These are phyloP conservation scores for Cephus pulcher DNA, from an alignment of 2,888 invertebrate genomes.

Conservation along the genomic window DNA sequence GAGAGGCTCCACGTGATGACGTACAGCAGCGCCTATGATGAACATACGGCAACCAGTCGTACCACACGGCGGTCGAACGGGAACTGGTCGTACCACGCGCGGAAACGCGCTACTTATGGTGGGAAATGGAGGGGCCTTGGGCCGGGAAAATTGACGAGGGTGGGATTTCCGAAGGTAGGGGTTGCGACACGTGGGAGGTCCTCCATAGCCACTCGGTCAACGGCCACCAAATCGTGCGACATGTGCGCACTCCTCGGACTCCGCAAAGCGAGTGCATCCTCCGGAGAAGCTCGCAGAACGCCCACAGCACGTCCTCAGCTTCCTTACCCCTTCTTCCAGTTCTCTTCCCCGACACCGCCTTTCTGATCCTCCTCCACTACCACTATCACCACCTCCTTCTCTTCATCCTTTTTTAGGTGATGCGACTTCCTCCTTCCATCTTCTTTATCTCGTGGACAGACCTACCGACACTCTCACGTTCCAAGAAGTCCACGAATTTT, in stretches of 20 bases:
- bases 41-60: constrained; percentile 29
- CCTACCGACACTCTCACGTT: constrained; percentile 1
- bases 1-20: constrained; percentile 31
- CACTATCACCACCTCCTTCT: constrained; percentile 17
- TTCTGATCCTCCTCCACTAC: constrained; percentile 6
- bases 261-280: constrained; percentile 20
- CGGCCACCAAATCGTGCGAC: constrained; percentile 19
- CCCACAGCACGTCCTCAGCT: constrained; percentile 70
- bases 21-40: constrained; percentile 23
- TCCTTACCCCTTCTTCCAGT: constrained; percentile 68
- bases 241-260: constrained; percentile 13
- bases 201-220: constrained; percentile 23
- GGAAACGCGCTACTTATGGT: constrained; percentile 58
- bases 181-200: constrained; percentile 25
- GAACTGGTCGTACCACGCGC: constrained; percentile 54
- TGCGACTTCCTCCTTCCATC: constrained; percentile 9
- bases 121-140: constrained; percentile 15
- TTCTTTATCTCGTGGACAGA: not conserved
- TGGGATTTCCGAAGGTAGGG: constrained; percentile 10
- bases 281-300: constrained; percentile 42
- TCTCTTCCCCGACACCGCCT: constrained; percentile 62
- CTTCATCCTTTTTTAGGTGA: constrained; percentile 13
- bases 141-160: not conserved
- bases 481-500: not conserved
- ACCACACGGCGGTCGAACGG: constrained; percentile 49